Evolutionary conservation across 2,113 vertebrate species (phyloP).

Genomic region (Circaetus gallicus): DNA sequence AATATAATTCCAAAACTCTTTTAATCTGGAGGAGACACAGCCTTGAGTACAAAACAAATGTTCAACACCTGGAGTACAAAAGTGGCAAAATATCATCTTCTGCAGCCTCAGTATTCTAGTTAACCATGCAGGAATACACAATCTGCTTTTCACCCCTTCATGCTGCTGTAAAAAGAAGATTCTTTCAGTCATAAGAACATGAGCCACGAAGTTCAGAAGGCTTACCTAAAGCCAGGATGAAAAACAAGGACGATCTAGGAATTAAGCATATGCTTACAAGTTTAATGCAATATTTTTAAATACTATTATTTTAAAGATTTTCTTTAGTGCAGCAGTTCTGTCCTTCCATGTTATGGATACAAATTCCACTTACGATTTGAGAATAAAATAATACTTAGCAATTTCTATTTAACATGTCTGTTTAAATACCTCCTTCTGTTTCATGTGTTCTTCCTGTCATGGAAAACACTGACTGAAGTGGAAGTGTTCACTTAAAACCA

Average conservation of each 20-base stretch:
- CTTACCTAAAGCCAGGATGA: neutral
- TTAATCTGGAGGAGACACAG: neutral
- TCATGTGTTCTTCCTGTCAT: neutral
- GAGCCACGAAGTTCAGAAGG: neutral
- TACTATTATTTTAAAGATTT: neutral
- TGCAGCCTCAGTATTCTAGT: neutral
- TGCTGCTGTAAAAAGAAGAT: neutral
- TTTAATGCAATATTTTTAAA: neutral
- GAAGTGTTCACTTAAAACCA: slow-evolving; percentile 1
- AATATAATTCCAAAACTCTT: neutral
- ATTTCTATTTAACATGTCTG: neutral
- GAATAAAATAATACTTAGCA: slow-evolving; percentile 13
- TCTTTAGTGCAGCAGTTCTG: neutral
- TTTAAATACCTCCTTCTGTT: slow-evolving; percentile 17
- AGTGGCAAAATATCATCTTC: neutral
- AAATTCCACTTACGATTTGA: neutral
- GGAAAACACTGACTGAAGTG: slow-evolving; percentile 55
- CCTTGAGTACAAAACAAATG: neutral
- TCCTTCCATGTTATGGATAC: neutral
- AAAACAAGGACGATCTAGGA: neutral
- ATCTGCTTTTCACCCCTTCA: neutral
- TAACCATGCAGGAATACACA: neutral
- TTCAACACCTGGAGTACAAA: neutral
- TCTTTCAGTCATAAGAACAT: neutral
- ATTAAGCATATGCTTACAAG: neutral